Evolutionary conservation across 2,113 vertebrate genomes (phyloP).

Genomic region (Talpa occidentalis): DNA sequence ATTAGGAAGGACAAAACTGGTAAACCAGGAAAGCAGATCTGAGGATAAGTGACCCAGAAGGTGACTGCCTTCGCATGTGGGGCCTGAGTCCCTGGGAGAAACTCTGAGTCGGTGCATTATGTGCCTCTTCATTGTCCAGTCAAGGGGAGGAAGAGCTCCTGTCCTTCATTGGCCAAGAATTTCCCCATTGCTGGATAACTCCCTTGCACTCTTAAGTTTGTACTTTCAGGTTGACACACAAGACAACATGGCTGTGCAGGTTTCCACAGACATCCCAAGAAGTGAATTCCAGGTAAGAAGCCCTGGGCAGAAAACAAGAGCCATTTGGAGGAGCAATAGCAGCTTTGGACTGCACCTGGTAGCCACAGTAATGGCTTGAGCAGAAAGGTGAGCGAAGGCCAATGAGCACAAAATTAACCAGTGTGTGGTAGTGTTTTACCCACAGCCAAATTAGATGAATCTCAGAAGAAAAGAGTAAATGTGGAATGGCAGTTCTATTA

Average conservation of each 20-base stretch:
- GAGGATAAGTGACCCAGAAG: background rate
- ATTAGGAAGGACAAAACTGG: background rate
- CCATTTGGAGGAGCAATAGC: background rate
- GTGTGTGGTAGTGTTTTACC: background rate
- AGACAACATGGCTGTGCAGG: background rate
- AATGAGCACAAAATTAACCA: background rate
- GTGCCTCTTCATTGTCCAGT: background rate
- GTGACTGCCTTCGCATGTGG: background rate
- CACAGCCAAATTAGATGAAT: background rate
- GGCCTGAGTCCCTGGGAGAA: background rate
- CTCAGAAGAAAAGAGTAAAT: background rate
- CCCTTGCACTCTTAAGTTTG: background rate
- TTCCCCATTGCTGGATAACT: background rate
- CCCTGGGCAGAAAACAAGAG: background rate
- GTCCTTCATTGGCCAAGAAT: background rate
- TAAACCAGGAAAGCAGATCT: background rate
- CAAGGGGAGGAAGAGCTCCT: background rate
- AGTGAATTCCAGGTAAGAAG: background rate
- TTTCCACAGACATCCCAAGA: background rate
- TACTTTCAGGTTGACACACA: background rate
- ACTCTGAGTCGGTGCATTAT: background rate
- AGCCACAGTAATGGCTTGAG: background rate
- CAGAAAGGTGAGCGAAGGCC: background rate
- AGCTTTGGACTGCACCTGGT: background rate
- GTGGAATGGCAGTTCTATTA: conserved; percentile 5